A percentile compares a stretch with the other conserved stretches of the same genome.
Conservation (phyloP, 2,113 vertebrate species). For the Mesitornis unicolor region DNA sequence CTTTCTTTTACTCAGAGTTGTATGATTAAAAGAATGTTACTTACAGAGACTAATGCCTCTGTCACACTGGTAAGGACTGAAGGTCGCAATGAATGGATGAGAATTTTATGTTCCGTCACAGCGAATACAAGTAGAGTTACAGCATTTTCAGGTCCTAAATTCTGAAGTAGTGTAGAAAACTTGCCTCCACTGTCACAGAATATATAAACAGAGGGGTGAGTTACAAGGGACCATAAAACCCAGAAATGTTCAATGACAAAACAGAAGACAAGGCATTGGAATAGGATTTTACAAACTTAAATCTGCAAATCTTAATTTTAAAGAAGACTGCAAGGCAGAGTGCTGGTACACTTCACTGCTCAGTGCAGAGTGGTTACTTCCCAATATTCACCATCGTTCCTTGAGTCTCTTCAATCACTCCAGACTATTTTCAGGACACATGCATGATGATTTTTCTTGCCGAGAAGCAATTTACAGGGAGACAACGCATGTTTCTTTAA, state of each 20-base stretch:
- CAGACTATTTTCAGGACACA: background rate
- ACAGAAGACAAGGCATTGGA: background rate
- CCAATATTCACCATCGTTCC: background rate
- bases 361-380: background rate
- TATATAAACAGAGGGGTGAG: background rate
- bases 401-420: background rate
- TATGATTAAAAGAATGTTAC: constrained; percentile 35
- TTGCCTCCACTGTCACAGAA: constrained; percentile 84
- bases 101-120: constrained; percentile 97
- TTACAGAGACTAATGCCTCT: constrained; percentile 96
- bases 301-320: background rate
- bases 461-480: background rate
- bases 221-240: background rate
- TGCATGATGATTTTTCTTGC: background rate
- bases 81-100: constrained; percentile 94
- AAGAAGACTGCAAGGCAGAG: background rate
- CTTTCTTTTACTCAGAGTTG: background rate
- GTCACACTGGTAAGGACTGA: constrained; percentile 97
- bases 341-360: background rate
- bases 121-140: constrained; percentile 91
- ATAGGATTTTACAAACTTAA: background rate
- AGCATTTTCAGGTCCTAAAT: constrained; percentile 94
- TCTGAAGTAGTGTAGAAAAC: constrained; percentile 93
- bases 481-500: background rate
- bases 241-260: background rate